phyloP scores from a whole-genome alignment of 1,140 invertebrate genomes.

The Lutraria rhynchaena region DNA sequence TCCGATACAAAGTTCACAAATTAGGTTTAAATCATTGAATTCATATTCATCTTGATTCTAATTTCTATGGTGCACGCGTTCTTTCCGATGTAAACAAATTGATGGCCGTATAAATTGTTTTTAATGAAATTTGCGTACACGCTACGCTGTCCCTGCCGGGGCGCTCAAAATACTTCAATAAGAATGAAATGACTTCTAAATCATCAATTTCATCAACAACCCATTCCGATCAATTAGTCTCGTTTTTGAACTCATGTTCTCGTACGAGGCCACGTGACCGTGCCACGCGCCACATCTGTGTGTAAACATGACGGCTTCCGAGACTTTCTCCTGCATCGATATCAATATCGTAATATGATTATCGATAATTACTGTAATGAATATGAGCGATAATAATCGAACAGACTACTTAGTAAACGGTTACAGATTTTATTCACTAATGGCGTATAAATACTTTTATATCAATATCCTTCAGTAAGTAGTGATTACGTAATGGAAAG shows the following conservation, averaged over 20 bases:
- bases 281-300: conserved; percentile 55
- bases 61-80: neutral
- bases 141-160: neutral
- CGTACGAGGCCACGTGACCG: conserved; percentile 35
- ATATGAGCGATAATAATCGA: conserved; percentile 46
- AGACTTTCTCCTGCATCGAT: conserved; percentile 35
- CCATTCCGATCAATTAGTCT: conserved; percentile 19
- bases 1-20: too few relatives aligned
- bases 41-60: too few relatives aligned
- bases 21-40: too few relatives aligned
- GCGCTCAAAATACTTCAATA: conserved; percentile 4
- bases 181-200: conserved; percentile 5
- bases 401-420: conserved; percentile 26
- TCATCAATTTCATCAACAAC: conserved; percentile 23
- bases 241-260: neutral
- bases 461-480: too few relatives aligned
- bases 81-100: conserved; percentile 29
- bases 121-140: conserved; percentile 15
- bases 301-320: conserved; percentile 42
- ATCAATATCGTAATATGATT: conserved; percentile 34
- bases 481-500: too few relatives aligned
- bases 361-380: conserved; percentile 48
- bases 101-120: conserved; percentile 21
- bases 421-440: conserved; percentile 26
- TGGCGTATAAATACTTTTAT: too few relatives aligned